phyloP scores from a whole-genome alignment of 2,797 vertebrate genomes.

The Mormyrus hasselquistii region DNA sequence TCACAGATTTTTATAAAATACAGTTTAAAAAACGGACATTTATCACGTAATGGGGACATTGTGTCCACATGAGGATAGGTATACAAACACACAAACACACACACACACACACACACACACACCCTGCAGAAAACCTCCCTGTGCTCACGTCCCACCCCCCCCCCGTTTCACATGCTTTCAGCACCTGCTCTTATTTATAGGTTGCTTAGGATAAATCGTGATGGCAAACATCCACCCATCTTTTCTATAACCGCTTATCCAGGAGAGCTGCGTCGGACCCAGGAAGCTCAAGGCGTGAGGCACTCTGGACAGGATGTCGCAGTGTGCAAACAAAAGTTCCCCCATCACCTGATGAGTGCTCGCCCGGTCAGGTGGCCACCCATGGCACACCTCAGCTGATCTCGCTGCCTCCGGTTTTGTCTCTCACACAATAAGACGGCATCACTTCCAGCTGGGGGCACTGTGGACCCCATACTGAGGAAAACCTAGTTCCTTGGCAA shows the following conservation, averaged over 20 bases:
- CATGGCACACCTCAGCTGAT: neutral
- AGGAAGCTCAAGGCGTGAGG: neutral
- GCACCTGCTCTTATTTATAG: neutral
- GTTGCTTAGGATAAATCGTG: neutral
- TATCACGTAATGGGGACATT: too few relatives aligned
- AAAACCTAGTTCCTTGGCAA: neutral
- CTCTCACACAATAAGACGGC: neutral
- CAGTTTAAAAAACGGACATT: too few relatives aligned
- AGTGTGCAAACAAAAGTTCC: neutral
- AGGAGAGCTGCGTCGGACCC: neutral
- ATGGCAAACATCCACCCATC: neutral
- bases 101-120: neutral
- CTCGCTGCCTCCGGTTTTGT: neutral
- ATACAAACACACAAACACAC: too few relatives aligned
- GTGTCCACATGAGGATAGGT: too few relatives aligned
- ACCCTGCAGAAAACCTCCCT: neutral
- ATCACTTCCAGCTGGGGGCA: neutral
- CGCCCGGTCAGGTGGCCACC: neutral
- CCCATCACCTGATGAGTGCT: neutral
- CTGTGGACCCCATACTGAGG: neutral
- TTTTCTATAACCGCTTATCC: neutral
- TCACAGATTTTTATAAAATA: too few relatives aligned
- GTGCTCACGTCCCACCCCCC: neutral
- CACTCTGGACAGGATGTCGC: neutral
- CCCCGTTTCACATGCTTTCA: neutral